Evolutionary conservation across 2,888 invertebrate species (phyloP).

Genomic region (Pollenia amentaria): DNA sequence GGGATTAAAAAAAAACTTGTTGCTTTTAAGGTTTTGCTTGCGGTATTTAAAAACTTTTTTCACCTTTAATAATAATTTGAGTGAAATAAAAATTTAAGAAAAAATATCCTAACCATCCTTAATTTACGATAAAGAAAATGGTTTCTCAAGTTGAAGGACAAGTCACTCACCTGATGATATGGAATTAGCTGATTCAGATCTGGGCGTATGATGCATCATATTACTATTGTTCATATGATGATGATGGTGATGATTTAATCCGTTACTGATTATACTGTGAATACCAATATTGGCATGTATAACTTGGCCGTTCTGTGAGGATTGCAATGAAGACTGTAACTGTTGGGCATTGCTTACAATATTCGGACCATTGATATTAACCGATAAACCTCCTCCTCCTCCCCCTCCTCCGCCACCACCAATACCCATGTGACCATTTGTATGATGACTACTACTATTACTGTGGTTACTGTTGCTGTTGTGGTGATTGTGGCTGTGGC

Average conservation of each 20-base stretch:
- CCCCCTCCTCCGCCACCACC: conserved; percentile 17
- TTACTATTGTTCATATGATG: conserved; percentile 75
- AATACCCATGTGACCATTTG: conserved; percentile 58
- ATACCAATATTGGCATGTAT: conserved; percentile 74
- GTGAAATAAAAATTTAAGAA: no score
- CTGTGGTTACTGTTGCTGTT: conserved; percentile 54
- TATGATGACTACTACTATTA: conserved; percentile 60
- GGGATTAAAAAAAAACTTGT: no score
- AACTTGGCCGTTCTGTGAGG: conserved; percentile 77
- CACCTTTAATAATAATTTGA: no score
- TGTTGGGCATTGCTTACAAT: conserved; percentile 73
- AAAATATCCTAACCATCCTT: no score
- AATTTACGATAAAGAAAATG: no score
- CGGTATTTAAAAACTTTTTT: no score
- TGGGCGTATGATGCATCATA: conserved; percentile 82
- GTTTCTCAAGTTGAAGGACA: neutral
- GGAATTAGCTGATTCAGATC: conserved; percentile 84
- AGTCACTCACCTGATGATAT: conserved; percentile 84
- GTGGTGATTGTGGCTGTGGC: conserved; percentile 39
- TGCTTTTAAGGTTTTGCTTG: no score
- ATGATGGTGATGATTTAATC: conserved; percentile 73
- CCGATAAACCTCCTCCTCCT: conserved; percentile 74
- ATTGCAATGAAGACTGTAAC: conserved; percentile 59
- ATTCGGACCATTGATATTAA: conserved; percentile 76
- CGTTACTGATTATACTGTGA: conserved; percentile 71